Evolutionary conservation across 2,113 vertebrate species (phyloP).

Genomic region (Scolopax mira): DNA sequence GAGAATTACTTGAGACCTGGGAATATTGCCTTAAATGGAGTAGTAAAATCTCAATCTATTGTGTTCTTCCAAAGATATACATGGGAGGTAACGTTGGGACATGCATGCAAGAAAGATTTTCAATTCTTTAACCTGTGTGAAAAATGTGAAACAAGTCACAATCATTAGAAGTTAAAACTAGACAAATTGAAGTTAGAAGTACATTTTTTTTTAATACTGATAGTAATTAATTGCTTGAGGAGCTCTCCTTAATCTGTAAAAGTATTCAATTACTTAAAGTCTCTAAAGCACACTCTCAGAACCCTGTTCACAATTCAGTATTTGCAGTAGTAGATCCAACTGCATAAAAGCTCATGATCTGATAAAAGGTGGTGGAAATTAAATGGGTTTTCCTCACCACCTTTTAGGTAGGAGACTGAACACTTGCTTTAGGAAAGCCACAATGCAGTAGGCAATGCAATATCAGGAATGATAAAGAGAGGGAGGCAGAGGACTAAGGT

Average conservation of each 20-base stretch:
- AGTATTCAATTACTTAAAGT: not conserved
- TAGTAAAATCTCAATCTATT: not conserved
- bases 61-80: not conserved
- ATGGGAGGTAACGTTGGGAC: not conserved
- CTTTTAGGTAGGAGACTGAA: not conserved
- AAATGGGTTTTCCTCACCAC: not conserved
- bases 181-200: not conserved
- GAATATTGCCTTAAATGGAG: not conserved
- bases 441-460: not conserved
- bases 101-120: not conserved
- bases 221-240: not conserved
- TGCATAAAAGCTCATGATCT: not conserved
- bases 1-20: not conserved
- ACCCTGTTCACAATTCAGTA: not conserved
- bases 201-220: not conserved
- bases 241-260: not conserved
- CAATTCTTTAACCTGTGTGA: not conserved
- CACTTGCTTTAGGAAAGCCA: not conserved
- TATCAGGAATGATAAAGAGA: not conserved
- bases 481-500: not conserved
- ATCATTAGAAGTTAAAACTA: not conserved
- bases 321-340: not conserved
- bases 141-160: not conserved
- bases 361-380: not conserved
- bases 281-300: not conserved